Conservation (phyloP, 1,140 invertebrate species). For the Ips nitidus region DNA sequence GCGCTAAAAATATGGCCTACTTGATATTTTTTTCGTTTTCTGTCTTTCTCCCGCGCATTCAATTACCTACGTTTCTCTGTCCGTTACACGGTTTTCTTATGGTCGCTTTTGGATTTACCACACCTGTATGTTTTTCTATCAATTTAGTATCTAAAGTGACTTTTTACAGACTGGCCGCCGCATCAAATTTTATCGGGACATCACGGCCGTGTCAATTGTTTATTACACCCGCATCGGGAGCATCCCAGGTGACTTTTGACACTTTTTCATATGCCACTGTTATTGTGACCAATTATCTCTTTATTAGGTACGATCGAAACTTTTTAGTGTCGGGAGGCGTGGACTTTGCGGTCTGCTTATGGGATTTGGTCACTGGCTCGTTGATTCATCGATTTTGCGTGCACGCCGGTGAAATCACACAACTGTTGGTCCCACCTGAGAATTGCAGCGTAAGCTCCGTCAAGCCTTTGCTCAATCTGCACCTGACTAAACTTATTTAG, state of each 20-base stretch:
- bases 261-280: background rate
- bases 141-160: conserved; percentile 9
- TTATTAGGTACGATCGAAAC: conserved; percentile 82
- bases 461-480: background rate
- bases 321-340: conserved; percentile 94
- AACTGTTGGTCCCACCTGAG: conserved; percentile 87
- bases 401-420: conserved; percentile 90
- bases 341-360: conserved; percentile 96
- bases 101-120: no score
- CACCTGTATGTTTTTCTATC: background rate
- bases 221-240: conserved; percentile 93
- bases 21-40: no score
- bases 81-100: no score
- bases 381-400: conserved; percentile 94
- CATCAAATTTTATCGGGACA: conserved; percentile 90
- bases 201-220: conserved; percentile 89
- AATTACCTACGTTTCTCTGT: no score
- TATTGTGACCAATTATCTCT: conserved; percentile 41
- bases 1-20: no score
- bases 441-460: conserved; percentile 78
- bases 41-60: no score
- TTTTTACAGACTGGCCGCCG: conserved; percentile 77
- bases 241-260: conserved; percentile 53
- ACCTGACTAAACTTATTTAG: conserved; percentile 53
- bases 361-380: conserved; percentile 92